These are phyloP conservation scores for Zaprionus ghesquierei DNA, from an alignment of 1,140 invertebrate genomes.

Conservation along the genomic window DNA sequence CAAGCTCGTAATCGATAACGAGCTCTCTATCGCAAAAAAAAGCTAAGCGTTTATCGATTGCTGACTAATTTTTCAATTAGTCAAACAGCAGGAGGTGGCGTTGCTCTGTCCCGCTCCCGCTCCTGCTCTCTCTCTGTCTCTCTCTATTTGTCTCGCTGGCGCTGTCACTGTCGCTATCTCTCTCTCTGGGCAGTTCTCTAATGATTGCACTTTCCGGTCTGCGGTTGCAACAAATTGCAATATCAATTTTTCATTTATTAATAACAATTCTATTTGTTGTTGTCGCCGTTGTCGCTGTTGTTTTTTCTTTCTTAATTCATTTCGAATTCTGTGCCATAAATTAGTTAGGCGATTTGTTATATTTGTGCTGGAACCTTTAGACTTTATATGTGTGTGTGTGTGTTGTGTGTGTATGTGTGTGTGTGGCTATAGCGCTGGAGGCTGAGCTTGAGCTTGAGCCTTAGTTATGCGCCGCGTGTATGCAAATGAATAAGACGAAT, in stretches of 20 bases:
- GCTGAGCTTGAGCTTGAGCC: not conserved
- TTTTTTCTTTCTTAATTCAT: constrained; percentile 4
- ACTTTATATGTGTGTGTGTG: constrained; percentile 11
- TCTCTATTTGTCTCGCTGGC: no score
- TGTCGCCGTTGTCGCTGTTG: not conserved
- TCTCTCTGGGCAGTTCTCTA: constrained; percentile 34
- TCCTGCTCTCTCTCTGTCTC: not conserved
- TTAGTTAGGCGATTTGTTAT: constrained; percentile 43
- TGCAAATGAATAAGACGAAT: constrained; percentile 73
- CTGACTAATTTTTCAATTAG: constrained; percentile 25
- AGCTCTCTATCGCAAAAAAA: not conserved
- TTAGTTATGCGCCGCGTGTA: constrained; percentile 48
- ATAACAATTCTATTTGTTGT: constrained; percentile 7
- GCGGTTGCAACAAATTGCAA: constrained; percentile 59
- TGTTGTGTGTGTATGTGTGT: not conserved
- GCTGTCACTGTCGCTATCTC: constrained; percentile 5
- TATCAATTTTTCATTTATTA: constrained; percentile 45
- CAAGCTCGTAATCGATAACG: constrained; percentile 2
- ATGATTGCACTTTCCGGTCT: constrained; percentile 62
- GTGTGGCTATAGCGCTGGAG: constrained; percentile 1
- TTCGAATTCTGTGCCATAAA: constrained; percentile 57
- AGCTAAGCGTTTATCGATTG: not conserved
- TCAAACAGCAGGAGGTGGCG: constrained; percentile 23
- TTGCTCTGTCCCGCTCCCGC: not conserved
- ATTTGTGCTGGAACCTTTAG: constrained; percentile 23